Evolutionary conservation across 2,797 vertebrate genomes (phyloP).

Genomic region (Bovichtus diacanthus): DNA sequence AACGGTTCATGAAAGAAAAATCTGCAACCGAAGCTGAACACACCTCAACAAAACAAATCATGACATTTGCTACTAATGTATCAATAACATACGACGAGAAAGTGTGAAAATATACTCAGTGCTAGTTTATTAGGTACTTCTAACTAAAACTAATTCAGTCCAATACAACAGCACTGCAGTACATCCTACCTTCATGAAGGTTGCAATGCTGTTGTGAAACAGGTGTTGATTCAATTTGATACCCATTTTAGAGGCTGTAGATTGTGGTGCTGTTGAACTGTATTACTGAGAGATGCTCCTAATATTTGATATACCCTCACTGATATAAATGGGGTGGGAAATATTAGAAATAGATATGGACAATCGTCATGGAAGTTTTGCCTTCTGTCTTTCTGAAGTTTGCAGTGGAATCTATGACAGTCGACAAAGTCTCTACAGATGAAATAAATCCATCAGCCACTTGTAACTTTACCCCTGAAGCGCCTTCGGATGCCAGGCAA

Average conservation of each 20-base stretch:
- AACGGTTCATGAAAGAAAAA: not conserved
- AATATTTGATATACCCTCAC: not conserved
- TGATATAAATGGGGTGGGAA: not conserved
- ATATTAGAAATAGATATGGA: not conserved
- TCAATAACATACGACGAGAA: not conserved
- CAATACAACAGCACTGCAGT: not conserved
- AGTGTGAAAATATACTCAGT: not conserved
- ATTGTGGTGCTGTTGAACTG: slow-evolving; percentile 2
- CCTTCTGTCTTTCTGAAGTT: not conserved
- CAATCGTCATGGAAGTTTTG: not conserved
- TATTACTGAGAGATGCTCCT: not conserved
- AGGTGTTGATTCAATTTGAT: not conserved
- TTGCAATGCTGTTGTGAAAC: not conserved
- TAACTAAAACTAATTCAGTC: not conserved
- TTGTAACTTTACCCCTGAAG: slow-evolving; percentile 8
- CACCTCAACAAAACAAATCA: not conserved
- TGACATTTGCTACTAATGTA: not conserved
- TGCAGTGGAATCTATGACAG: not conserved
- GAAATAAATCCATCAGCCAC: not conserved
- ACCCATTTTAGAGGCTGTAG: not conserved
- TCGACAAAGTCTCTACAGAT: not conserved
- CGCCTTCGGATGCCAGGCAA: not conserved
- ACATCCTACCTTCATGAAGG: not conserved
- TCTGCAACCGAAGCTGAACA: not conserved
- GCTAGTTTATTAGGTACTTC: not conserved